These are phyloP conservation scores for Penaeus indicus DNA, from an alignment of 1,140 invertebrate species.

Conservation along the genomic window DNA sequence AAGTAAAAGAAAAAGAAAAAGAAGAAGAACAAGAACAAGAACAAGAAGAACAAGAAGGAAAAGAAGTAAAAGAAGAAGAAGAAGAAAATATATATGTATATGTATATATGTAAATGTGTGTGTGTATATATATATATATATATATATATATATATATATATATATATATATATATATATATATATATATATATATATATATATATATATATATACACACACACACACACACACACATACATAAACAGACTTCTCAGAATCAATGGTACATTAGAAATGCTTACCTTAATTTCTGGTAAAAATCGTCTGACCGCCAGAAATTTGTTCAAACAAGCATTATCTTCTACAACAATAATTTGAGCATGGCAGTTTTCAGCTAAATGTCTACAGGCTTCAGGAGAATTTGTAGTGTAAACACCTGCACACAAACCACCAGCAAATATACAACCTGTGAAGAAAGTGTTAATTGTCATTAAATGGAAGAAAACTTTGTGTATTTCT, in stretches of 20 bases:
- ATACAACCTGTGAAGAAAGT: constrained; percentile 69
- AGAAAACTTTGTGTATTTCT: too few species aligned
- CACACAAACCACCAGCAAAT: constrained; percentile 66
- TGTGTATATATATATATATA: not conserved
- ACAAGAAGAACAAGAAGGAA: not conserved
- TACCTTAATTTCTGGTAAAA: constrained; percentile 64
- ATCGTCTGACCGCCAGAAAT: constrained; percentile 62
- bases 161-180: not conserved
- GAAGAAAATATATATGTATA: not conserved
- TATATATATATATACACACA: too few species aligned
- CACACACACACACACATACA: too few species aligned
- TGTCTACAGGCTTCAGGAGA: constrained; percentile 67
- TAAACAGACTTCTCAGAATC: too few species aligned
- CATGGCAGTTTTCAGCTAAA: constrained; percentile 67
- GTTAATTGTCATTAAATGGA: constrained; percentile 24
- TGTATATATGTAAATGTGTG: not conserved
- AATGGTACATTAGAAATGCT: not conserved
- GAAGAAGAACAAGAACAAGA: not conserved
- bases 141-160: not conserved
- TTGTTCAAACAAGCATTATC: constrained; percentile 67
- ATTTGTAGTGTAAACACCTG: constrained; percentile 69
- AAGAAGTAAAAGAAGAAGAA: not conserved
- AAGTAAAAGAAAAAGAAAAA: not conserved
- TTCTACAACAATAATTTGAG: constrained; percentile 72
- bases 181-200: not conserved